Conservation (phyloP, 2,113 vertebrate genomes). For the Nycticebus coucang region DNA sequence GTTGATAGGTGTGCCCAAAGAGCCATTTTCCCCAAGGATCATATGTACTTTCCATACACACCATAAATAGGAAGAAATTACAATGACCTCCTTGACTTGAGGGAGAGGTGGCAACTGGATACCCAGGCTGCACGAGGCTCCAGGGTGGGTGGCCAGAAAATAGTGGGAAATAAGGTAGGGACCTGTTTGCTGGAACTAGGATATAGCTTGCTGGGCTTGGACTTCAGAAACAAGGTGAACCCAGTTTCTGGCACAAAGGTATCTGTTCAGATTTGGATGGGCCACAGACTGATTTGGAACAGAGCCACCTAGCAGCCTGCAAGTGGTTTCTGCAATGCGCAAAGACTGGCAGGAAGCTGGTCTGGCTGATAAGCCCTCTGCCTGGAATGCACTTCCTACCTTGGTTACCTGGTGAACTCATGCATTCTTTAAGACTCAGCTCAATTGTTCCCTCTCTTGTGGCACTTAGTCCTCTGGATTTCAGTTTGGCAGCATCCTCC, state of each 20-base stretch:
- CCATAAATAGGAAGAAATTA: background rate
- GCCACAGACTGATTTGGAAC: background rate
- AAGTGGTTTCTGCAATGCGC: background rate
- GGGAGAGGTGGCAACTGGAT: background rate
- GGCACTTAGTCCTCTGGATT: background rate
- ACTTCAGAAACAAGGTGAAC: background rate
- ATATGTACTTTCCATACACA: background rate
- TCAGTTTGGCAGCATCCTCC: slow-evolving; percentile 14
- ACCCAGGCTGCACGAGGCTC: background rate
- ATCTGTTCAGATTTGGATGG: background rate
- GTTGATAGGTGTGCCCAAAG: background rate
- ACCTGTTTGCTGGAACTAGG: background rate
- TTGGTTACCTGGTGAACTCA: slow-evolving; percentile 31
- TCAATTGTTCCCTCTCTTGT: slow-evolving; percentile 38
- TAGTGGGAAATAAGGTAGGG: slow-evolving; percentile 36
- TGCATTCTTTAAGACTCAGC: slow-evolving; percentile 66
- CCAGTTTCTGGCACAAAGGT: background rate
- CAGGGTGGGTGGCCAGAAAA: background rate
- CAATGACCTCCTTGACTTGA: background rate
- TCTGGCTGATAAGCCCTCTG: background rate
- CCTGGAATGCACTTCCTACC: background rate
- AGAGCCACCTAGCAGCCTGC: background rate
- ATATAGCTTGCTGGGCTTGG: background rate
- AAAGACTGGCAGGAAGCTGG: background rate
- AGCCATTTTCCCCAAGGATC: background rate